Conservation (phyloP, 2,797 vertebrate species). For the Acipenser ruthenus region DNA sequence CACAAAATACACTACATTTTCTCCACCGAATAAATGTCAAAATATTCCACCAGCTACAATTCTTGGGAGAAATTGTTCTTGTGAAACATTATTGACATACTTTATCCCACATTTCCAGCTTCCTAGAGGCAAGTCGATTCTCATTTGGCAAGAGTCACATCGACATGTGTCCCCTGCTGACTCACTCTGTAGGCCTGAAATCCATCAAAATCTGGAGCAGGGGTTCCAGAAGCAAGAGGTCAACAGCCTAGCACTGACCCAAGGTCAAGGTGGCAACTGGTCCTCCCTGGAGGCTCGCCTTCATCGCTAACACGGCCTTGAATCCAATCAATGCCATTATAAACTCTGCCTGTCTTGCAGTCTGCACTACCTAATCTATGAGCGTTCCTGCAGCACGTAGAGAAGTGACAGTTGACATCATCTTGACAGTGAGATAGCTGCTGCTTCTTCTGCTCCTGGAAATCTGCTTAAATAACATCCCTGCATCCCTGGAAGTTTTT, state of each 20-base stretch:
- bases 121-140: conserved; percentile 76
- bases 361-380: conserved; percentile 56
- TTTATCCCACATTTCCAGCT: conserved; percentile 83
- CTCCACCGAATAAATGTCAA: conserved; percentile 81
- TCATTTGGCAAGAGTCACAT: conserved; percentile 72
- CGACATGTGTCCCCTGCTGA: conserved; percentile 48
- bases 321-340: conserved; percentile 79
- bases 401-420: conserved; percentile 42
- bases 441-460: not conserved
- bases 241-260: conserved; percentile 58
- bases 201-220: conserved; percentile 40
- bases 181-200: conserved; percentile 47
- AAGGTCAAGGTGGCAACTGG: conserved; percentile 85
- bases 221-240: conserved; percentile 50
- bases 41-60: conserved; percentile 66
- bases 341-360: conserved; percentile 51
- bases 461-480: conserved; percentile 7
- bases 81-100: conserved; percentile 93
- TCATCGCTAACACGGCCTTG: conserved; percentile 73
- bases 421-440: conserved; percentile 49
- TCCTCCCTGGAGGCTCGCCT: conserved; percentile 59
- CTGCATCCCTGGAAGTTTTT: conserved; percentile 30
- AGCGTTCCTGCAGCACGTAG: conserved; percentile 11
- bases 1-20: conserved; percentile 63
- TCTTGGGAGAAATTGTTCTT: conserved; percentile 83